Evolutionary conservation across 2,113 vertebrate genomes (phyloP).

Genomic region (Rhabdornis inornatus): DNA sequence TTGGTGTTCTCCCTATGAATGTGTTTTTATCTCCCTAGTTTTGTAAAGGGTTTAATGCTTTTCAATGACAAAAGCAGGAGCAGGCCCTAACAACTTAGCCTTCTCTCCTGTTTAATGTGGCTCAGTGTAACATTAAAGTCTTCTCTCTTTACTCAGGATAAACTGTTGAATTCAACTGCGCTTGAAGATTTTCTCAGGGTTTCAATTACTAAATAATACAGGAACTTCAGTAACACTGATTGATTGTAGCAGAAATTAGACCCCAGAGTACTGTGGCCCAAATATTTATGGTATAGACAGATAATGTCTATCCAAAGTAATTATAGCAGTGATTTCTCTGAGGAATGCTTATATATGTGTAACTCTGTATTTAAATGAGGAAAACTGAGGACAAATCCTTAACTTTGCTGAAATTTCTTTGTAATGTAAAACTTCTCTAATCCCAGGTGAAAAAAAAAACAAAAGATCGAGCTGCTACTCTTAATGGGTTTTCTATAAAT

Average conservation of each 20-base stretch:
- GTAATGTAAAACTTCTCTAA: background rate
- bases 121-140: background rate
- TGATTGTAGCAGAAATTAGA: background rate
- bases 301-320: background rate
- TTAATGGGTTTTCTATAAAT: background rate
- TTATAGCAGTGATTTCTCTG: background rate
- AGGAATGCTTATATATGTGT: background rate
- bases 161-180: background rate
- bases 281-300: background rate
- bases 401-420: background rate
- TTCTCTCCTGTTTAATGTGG: background rate
- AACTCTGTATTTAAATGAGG: background rate
- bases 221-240: background rate
- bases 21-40: background rate
- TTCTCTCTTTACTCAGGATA: background rate
- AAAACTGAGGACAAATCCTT: background rate
- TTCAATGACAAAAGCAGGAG: background rate
- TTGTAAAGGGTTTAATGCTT: background rate
- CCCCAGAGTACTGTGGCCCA: background rate
- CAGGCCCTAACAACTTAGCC: background rate
- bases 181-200: background rate
- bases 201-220: slow-evolving; percentile 3
- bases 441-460: background rate
- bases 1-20: background rate
- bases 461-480: background rate